These are phyloP conservation scores for Agrenia bidenticulata DNA, from an alignment of 2,888 invertebrate genomes.

Conservation along the genomic window DNA sequence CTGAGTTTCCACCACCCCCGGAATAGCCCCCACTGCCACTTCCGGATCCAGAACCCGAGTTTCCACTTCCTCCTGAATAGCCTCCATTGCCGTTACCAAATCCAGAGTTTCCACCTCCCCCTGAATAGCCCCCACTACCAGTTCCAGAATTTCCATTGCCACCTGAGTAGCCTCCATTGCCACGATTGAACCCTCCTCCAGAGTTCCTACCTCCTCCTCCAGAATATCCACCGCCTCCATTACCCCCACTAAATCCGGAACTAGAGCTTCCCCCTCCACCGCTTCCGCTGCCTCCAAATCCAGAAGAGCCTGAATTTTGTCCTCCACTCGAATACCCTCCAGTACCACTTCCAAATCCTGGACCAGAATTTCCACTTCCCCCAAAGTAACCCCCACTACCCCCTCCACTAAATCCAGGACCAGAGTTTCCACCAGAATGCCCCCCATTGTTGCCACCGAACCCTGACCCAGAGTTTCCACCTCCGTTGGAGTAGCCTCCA, in stretches of 20 bases:
- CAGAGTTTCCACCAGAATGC: conserved; percentile 1
- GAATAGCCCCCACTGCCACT: not conserved
- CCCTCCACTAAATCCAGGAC: not conserved
- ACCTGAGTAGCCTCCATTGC: not conserved
- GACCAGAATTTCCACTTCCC: not conserved
- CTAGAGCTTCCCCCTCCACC: not conserved
- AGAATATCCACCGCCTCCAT: conserved; percentile 5
- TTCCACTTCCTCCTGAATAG: not conserved
- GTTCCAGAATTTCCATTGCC: not conserved
- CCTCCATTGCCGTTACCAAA: conserved; percentile 1
- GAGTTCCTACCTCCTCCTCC: not conserved
- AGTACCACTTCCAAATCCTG: conserved; percentile 1
- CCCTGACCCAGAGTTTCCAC: not conserved
- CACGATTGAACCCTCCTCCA: not conserved
- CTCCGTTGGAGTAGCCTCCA: conserved; percentile 3
- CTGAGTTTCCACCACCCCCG: not conserved
- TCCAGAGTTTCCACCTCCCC: not conserved
- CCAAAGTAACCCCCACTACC: conserved; percentile 16
- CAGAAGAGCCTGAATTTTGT: not conserved
- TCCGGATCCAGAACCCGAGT: not conserved
- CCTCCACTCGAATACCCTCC: conserved; percentile 10
- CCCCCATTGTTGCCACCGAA: conserved; percentile 1
- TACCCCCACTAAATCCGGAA: not conserved
- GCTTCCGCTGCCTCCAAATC: no score
- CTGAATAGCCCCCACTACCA: conserved; percentile 14